A percentile compares a stretch with the other conserved stretches of the same genome.
phyloP scores from a whole-genome alignment of 1,140 invertebrate genomes.

The Diprion similis region DNA sequence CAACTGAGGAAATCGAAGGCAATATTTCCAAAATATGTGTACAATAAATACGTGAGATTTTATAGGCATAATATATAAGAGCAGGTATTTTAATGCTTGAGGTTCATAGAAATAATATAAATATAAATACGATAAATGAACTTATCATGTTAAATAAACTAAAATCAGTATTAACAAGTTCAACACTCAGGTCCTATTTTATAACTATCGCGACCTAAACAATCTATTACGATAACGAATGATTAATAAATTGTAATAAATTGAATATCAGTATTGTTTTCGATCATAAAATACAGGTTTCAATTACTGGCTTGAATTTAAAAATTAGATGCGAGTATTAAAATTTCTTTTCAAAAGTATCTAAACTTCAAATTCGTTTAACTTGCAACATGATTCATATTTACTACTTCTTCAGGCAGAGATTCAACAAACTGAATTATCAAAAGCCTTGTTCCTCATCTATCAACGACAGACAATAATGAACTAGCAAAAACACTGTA shows the following conservation, averaged over 20 bases:
- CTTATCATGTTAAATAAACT: not conserved
- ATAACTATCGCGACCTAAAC: not conserved
- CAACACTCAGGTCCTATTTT: not conserved
- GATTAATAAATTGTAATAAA: not conserved
- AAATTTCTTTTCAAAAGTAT: too few species aligned
- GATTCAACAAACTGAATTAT: too few species aligned
- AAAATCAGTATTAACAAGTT: slow-evolving; percentile 1
- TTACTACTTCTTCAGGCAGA: too few species aligned
- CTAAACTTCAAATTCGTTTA: too few species aligned
- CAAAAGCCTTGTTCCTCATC: too few species aligned
- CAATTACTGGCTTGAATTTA: too few species aligned
- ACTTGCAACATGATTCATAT: too few species aligned
- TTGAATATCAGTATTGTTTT: not conserved
- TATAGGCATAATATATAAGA: not conserved
- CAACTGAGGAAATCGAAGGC: not conserved
- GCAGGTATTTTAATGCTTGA: slow-evolving; percentile 5
- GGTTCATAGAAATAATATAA: not conserved
- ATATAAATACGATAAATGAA: not conserved
- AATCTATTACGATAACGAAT: not conserved
- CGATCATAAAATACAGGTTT: too few species aligned
- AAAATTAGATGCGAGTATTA: too few species aligned
- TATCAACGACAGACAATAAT: too few species aligned
- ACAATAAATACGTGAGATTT: not conserved
- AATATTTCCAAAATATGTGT: not conserved
- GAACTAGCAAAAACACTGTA: too few species aligned